Base-by-base conservation (phyloP, 2,888 invertebrate species). In the Xestia rhomboidea region DNA sequence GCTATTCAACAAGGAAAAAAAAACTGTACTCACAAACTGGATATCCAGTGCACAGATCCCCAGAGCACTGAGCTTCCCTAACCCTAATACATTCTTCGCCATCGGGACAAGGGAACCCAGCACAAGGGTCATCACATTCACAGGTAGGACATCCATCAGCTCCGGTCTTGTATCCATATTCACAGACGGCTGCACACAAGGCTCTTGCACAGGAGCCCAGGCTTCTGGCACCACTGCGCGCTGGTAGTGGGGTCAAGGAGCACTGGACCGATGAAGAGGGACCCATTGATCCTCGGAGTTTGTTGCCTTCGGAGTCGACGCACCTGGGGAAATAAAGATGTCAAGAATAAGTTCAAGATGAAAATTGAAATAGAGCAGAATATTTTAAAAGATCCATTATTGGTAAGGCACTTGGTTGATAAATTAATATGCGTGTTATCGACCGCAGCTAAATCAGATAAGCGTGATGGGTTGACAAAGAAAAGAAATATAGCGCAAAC, bases 101-200 rank as follows among this genome's bases (percentile, higher is more conserved):
- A 41, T 97, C 96, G 2, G 97, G 97, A 84, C 98, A 98, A 27
- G 97, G 97, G 93, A 97, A 98, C 54, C 98, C 98, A 78, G 98
- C 98, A 89, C 98, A 99, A 0, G 98, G 98, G 91, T 98, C 98
- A 70, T 98, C 98, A 91, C 99, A 99, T 92, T 98, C 98, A 91
- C 99, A 99, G 0, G 98, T 98, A 0, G 98, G 98, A 89, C 99
- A 99, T 0, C 98, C 98, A 70, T 97, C 97, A 13, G 95, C 93
- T 0, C 95, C 95, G 5, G 97, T 97, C 94, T 98, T 98, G 93
- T 98, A 98, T 0, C 99, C 99, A 88, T 98, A 98, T 92, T 98
- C 98, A 89, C 99, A 99, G 67, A 98, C 97, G 6, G 98, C 98
- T 0, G 98, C 98, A 90, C 99, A 99, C 69, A 98, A 97, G 8